Percentiles rank a stretch among this genome's conserved stretches.
phyloP scores from a whole-genome alignment of 2,113 vertebrate species.

The Jacana jacana region DNA sequence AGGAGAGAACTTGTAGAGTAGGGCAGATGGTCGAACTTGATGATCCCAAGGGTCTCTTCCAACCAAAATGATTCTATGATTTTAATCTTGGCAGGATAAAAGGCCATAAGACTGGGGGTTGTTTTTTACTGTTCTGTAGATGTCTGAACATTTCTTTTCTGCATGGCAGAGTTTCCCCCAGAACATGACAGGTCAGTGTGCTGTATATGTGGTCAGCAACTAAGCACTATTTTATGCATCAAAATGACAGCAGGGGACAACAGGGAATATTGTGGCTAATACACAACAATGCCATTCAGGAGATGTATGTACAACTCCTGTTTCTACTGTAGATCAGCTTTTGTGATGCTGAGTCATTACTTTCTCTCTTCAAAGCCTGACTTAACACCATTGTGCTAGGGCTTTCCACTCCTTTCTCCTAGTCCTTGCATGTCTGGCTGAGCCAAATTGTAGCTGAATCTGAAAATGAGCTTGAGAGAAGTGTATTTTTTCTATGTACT shows the following conservation, averaged over 20 bases:
- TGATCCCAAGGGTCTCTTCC: no score
- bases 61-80: no score
- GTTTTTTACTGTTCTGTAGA: background rate
- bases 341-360: background rate
- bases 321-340: background rate
- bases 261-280: background rate
- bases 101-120: background rate
- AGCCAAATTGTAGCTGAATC: background rate
- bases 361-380: background rate
- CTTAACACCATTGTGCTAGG: background rate
- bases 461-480: background rate
- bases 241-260: background rate
- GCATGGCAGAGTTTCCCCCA: background rate
- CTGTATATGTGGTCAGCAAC: background rate
- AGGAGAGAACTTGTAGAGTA: no score
- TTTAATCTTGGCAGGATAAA: background rate
- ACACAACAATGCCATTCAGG: background rate
- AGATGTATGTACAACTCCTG: background rate
- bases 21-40: no score
- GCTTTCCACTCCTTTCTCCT: background rate
- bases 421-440: background rate
- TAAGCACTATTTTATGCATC: background rate
- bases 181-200: accelerated
- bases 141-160: background rate
- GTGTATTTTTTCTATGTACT: background rate